A percentile compares a stretch with the other conserved stretches of the same genome.
These are phyloP conservation scores for Euleptes europaea DNA, from an alignment of 2,113 vertebrate species.

Conservation along the genomic window DNA sequence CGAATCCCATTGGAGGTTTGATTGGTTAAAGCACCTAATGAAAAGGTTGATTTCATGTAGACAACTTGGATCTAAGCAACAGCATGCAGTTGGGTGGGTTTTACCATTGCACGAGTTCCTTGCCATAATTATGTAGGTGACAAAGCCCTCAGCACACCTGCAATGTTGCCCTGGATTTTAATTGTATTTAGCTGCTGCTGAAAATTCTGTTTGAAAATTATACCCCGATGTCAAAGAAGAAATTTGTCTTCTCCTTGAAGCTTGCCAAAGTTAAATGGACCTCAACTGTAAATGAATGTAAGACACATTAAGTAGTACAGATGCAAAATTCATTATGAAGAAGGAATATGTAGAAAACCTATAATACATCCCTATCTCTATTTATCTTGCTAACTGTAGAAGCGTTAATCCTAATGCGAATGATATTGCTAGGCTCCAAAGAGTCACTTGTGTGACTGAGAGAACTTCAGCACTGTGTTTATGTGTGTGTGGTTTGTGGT, in stretches of 20 bases:
- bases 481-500: neutral
- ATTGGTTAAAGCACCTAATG: neutral
- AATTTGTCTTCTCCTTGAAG: slow-evolving; percentile 30
- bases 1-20: neutral
- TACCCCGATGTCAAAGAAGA: neutral
- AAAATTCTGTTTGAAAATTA: slow-evolving; percentile 8
- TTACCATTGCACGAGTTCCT: slow-evolving; percentile 18
- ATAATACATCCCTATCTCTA: neutral
- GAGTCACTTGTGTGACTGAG: too few species aligned
- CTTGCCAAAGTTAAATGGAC: slow-evolving; percentile 41
- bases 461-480: neutral
- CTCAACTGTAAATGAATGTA: slow-evolving; percentile 37
- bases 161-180: neutral
- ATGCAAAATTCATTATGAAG: slow-evolving; percentile 47
- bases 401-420: neutral
- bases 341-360: neutral
- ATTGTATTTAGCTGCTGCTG: neutral
- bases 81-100: slow-evolving; percentile 23
- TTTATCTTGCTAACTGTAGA: neutral
- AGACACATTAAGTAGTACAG: slow-evolving; percentile 58
- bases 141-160: neutral
- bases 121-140: slow-evolving; percentile 7
- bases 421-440: neutral
- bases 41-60: neutral
- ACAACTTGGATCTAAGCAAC: slow-evolving; percentile 33